A percentile compares a stretch with the other conserved stretches of the same genome.
phyloP scores from a whole-genome alignment of 2,797 vertebrate species.

The Anas flavirostris region DNA sequence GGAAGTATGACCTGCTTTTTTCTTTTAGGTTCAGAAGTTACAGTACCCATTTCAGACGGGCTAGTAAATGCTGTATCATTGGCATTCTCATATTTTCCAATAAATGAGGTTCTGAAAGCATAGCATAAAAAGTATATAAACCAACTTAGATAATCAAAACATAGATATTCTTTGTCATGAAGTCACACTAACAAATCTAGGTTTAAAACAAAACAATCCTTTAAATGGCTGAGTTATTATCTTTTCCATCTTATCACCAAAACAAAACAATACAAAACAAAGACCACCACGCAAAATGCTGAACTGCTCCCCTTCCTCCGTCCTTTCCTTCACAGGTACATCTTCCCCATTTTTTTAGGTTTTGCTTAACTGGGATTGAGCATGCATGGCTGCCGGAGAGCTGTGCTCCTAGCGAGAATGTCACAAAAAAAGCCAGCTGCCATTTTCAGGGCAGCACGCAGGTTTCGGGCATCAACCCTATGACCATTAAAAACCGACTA shows the following conservation, averaged over 20 bases:
- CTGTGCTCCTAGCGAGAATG: fast-evolving
- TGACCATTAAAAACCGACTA: not conserved
- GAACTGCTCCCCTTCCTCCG: conserved; percentile 9
- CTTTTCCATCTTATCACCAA: not conserved
- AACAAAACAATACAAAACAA: not conserved
- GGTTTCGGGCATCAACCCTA: not conserved
- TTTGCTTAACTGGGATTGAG: not conserved
- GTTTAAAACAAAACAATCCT: not conserved
- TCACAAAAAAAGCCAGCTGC: not conserved
- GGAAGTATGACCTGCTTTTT: not conserved
- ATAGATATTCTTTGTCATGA: not conserved
- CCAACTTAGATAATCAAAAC: not conserved
- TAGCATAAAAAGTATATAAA: not conserved
- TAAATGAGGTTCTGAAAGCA: not conserved
- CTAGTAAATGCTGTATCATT: conserved; percentile 12
- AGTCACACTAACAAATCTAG: not conserved
- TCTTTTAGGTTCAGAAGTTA: conserved; percentile 27
- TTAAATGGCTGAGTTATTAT: conserved; percentile 6
- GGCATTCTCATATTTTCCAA: not conserved
- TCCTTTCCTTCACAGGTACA: not conserved
- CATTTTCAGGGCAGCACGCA: not conserved
- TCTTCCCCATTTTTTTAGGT: not conserved
- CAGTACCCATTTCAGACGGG: conserved; percentile 39
- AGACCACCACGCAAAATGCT: not conserved
- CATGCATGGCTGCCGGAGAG: fast-evolving